phyloP scores from a whole-genome alignment of 2,113 vertebrate species.

The Axis porcinus region DNA sequence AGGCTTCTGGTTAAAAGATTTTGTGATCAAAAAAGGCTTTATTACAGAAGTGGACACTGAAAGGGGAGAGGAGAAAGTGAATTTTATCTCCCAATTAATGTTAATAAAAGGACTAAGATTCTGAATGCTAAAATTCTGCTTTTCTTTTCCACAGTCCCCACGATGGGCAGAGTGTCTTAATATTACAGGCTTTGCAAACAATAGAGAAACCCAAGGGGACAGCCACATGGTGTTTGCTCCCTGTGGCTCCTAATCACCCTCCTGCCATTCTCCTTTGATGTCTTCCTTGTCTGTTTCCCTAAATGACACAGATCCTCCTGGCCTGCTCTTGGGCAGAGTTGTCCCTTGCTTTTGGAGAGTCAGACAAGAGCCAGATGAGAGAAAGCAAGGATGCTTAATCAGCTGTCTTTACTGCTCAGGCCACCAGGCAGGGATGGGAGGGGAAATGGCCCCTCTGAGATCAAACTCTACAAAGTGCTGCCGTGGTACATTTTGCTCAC shows the following conservation, averaged over 20 bases:
- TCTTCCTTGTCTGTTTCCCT: background rate
- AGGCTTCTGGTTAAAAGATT: background rate
- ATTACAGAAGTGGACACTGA: background rate
- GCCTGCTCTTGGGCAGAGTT: background rate
- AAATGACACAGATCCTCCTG: background rate
- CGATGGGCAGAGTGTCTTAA: background rate
- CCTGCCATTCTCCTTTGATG: background rate
- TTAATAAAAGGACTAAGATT: background rate
- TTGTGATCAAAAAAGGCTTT: background rate
- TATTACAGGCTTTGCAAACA: background rate
- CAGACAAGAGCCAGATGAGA: background rate
- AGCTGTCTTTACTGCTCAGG: background rate
- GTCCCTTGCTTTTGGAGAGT: background rate
- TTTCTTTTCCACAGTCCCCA: background rate
- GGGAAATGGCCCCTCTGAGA: background rate
- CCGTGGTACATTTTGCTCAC: slow-evolving; percentile 23
- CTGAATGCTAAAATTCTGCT: background rate
- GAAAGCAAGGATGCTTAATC: background rate
- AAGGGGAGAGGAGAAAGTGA: background rate
- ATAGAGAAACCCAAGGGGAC: background rate
- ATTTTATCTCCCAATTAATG: background rate
- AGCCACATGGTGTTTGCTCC: background rate
- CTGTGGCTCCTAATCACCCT: background rate
- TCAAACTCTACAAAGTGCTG: slow-evolving; percentile 38
- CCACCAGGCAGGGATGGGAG: background rate